A percentile compares a stretch with the other conserved stretches of the same genome.
Conservation (phyloP, 2,113 vertebrate species). For the Candoia aspera region DNA sequence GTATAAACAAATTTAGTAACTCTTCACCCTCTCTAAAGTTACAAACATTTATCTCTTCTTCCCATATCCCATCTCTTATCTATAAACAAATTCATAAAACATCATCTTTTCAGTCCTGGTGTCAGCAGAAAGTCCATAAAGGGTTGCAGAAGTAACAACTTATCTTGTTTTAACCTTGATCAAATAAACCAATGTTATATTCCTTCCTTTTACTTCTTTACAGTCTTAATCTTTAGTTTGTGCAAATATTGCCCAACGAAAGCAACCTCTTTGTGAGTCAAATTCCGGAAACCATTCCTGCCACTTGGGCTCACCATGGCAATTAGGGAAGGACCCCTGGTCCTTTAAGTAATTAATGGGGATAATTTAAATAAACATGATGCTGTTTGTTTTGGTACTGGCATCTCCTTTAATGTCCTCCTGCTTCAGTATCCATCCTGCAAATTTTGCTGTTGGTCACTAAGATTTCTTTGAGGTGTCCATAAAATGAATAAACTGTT, state of each 20-base stretch:
- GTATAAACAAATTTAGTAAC: neutral
- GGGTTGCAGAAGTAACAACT: neutral
- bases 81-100: neutral
- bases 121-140: neutral
- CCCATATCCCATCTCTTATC: neutral
- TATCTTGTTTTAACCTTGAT: neutral
- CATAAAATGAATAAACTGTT: too few relatives aligned
- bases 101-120: neutral
- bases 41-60: neutral
- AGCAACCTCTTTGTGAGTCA: too few relatives aligned
- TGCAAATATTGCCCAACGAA: neutral
- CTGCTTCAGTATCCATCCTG: too few relatives aligned
- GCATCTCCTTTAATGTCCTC: too few relatives aligned
- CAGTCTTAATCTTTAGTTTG: neutral
- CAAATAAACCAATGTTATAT: neutral
- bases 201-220: neutral
- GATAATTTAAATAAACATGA: too few relatives aligned
- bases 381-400: too few relatives aligned
- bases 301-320: too few relatives aligned
- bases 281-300: too few relatives aligned
- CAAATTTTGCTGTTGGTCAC: too few relatives aligned
- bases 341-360: too few relatives aligned
- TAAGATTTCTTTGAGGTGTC: too few relatives aligned
- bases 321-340: too few relatives aligned
- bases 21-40: neutral